Evolutionary conservation across 2,888 invertebrate species (phyloP).

Genomic region (Blastobasis lacticolella): DNA sequence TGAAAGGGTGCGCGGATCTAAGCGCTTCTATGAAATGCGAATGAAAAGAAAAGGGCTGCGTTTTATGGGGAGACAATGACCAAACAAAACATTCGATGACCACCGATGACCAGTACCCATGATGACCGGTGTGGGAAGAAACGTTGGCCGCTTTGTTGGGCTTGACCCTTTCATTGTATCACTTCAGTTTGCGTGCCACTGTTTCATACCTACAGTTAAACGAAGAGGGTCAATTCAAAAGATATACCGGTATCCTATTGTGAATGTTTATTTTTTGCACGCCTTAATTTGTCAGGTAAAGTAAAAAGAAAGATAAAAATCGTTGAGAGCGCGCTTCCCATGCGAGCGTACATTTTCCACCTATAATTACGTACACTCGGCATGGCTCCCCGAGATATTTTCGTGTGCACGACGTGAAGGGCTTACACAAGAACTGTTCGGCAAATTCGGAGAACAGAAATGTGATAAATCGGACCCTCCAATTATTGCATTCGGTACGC

Average conservation of each 20-base stretch:
- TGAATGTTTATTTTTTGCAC: constrained; percentile 56
- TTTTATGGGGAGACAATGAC: constrained; percentile 44
- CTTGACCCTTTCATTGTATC: constrained; percentile 21
- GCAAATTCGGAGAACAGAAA: constrained; percentile 66
- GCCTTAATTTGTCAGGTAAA: constrained; percentile 48
- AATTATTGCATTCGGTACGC: constrained; percentile 69
- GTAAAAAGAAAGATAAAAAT: constrained; percentile 51
- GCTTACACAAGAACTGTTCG: constrained; percentile 67
- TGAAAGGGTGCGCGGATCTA: constrained; percentile 47
- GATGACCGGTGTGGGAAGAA: constrained; percentile 69
- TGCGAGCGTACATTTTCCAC: constrained; percentile 59
- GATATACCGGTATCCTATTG: constrained; percentile 32
- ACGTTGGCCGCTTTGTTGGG: constrained; percentile 39
- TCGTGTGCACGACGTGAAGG: constrained; percentile 68
- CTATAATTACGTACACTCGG: constrained; percentile 65
- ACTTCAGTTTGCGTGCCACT: constrained; percentile 19
- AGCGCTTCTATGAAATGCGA: constrained; percentile 44
- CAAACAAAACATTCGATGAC: constrained; percentile 61
- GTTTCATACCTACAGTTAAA: constrained; percentile 32
- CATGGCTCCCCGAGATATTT: constrained; percentile 63
- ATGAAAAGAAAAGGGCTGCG: constrained; percentile 49
- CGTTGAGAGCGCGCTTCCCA: constrained; percentile 49
- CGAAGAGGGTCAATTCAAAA: constrained; percentile 45
- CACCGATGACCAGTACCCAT: constrained; percentile 64
- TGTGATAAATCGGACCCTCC: constrained; percentile 72